A percentile compares a stretch with the other conserved stretches of the same genome.
phyloP scores from a whole-genome alignment of 2,888 invertebrate genomes.

The Pediacus dermestoides region DNA sequence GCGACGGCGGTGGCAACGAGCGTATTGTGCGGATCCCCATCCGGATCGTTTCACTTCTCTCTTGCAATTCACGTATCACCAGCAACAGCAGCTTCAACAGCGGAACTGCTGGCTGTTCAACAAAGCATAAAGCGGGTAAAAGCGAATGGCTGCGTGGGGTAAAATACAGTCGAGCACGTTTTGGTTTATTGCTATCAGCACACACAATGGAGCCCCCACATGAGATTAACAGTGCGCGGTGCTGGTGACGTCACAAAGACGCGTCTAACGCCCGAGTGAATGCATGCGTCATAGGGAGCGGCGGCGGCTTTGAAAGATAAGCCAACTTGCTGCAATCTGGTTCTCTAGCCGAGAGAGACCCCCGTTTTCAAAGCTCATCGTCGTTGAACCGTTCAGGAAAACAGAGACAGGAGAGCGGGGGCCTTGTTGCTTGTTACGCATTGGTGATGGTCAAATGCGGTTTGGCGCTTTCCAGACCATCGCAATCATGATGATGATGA shows the following conservation, averaged over 20 bases:
- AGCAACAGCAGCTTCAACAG: slow-evolving; percentile 8
- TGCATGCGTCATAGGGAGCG: slow-evolving; percentile 35
- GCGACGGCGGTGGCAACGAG: too few relatives aligned
- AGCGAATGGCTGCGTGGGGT: slow-evolving; percentile 20
- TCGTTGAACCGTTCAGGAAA: slow-evolving; percentile 12
- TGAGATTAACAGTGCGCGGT: slow-evolving; percentile 37
- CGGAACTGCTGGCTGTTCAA: slow-evolving; percentile 6
- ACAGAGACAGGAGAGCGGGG: too few relatives aligned
- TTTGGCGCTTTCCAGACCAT: too few relatives aligned
- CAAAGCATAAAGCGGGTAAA: slow-evolving; percentile 11
- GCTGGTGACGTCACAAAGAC: slow-evolving; percentile 41
- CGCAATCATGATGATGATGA: too few relatives aligned
- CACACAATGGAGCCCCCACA: slow-evolving; percentile 28
- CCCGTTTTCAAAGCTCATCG: slow-evolving; percentile 12
- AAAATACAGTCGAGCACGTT: slow-evolving; percentile 22
- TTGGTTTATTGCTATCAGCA: slow-evolving; percentile 27
- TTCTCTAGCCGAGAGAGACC: slow-evolving; percentile 11
- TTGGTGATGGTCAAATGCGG: slow-evolving; percentile 23
- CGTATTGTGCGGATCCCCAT: too few relatives aligned
- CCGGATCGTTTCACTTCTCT: too few relatives aligned
- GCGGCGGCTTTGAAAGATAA: slow-evolving; percentile 35
- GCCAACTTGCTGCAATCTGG: slow-evolving; percentile 18
- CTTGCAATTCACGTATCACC: too few relatives aligned
- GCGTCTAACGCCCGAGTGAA: slow-evolving; percentile 32
- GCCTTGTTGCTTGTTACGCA: slow-evolving; percentile 19